These are phyloP conservation scores for Struthidea cinerea DNA, from an alignment of 2,113 vertebrate genomes.

Conservation along the genomic window DNA sequence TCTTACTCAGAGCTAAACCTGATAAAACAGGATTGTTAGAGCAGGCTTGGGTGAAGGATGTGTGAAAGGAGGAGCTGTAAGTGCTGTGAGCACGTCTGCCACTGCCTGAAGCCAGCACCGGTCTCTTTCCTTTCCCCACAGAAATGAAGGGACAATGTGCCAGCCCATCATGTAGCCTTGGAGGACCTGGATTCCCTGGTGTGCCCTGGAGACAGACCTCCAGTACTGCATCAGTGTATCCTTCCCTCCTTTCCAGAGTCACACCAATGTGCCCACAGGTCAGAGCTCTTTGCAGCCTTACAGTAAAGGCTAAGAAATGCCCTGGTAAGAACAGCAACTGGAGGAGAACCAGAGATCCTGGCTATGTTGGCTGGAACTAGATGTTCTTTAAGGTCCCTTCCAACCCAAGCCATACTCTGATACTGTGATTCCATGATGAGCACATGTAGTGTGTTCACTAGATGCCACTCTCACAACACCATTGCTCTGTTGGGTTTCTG, in stretches of 20 bases:
- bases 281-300: background rate
- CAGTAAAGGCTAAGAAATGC: background rate
- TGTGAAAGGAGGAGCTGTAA: background rate
- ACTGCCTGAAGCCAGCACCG: background rate
- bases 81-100: background rate
- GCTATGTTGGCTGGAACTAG: background rate
- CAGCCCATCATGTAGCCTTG: background rate
- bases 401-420: background rate
- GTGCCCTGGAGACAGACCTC: background rate
- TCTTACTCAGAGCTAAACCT: background rate
- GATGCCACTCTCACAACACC: background rate
- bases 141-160: background rate
- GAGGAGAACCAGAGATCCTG: background rate
- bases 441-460: background rate
- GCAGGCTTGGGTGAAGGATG: background rate
- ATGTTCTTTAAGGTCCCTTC: background rate
- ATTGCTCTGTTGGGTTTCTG: background rate
- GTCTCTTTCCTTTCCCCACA: background rate
- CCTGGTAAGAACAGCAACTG: background rate
- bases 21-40: background rate
- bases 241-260: background rate
- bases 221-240: background rate
- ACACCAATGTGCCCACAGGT: background rate
- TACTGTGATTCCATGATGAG: background rate
- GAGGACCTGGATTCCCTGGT: background rate